phyloP scores from a whole-genome alignment of 2,888 invertebrate genomes.

The Cryptosula pallasiana region DNA sequence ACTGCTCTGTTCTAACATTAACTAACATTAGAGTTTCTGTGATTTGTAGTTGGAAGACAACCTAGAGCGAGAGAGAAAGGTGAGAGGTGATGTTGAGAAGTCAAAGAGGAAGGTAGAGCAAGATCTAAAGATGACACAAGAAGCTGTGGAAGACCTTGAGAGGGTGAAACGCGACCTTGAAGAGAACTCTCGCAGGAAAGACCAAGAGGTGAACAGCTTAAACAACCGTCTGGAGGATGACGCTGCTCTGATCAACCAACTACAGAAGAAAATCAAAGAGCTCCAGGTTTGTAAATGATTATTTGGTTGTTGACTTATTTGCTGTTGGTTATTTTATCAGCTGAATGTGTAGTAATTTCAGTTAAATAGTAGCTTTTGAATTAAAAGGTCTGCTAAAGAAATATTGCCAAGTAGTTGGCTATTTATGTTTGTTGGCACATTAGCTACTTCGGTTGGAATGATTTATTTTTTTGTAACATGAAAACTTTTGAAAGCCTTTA shows the following conservation, averaged over 20 bases:
- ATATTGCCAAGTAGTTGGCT: too few relatives aligned
- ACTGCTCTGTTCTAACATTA: too few relatives aligned
- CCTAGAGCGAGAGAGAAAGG: constrained; percentile 98
- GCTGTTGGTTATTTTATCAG: too few relatives aligned
- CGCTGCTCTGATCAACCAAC: constrained; percentile 91
- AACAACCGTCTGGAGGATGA: constrained; percentile 95
- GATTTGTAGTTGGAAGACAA: constrained; percentile 82
- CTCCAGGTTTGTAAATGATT: constrained; percentile 69
- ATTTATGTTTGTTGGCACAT: too few relatives aligned
- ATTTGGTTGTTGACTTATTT: too few relatives aligned
- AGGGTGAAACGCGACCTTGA: constrained; percentile 50
- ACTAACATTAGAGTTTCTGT: too few relatives aligned
- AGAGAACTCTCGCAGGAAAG: constrained; percentile 66
- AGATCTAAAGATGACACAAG: constrained; percentile 75
- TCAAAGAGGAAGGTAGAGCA: constrained; percentile 96
- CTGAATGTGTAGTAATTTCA: too few relatives aligned
- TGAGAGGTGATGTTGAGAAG: constrained; percentile 95
- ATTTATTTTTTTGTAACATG: too few relatives aligned
- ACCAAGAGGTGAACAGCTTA: constrained; percentile 93
- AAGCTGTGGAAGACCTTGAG: constrained; percentile 53
- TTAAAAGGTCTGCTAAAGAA: too few relatives aligned
- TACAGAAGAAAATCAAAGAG: constrained; percentile 99
- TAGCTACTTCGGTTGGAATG: too few relatives aligned
- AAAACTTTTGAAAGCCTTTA: too few relatives aligned
- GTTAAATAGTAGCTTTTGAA: too few relatives aligned